phyloP scores from a whole-genome alignment of 2,888 invertebrate genomes.

The Vanessa cardui region DNA sequence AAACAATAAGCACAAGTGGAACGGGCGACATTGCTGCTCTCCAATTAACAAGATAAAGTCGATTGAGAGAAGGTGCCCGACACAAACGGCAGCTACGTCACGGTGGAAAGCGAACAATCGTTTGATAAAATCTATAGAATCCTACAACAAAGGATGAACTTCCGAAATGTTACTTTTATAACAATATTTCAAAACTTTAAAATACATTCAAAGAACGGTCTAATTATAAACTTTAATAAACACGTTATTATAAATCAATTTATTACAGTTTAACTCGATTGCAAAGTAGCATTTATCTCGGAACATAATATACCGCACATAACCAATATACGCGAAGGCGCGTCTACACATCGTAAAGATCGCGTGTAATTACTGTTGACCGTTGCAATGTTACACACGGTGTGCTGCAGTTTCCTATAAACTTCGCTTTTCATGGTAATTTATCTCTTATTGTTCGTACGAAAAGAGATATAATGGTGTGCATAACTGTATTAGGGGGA shows the following conservation, averaged over 20 bases:
- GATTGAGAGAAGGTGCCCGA: conserved; percentile 49
- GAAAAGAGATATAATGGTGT: neutral
- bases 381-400: conserved; percentile 18
- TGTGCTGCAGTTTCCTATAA: conserved; percentile 4
- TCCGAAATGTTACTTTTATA: conserved; percentile 12
- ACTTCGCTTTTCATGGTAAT: neutral
- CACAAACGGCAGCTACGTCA: conserved; percentile 49
- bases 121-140: conserved; percentile 47
- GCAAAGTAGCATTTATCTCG: conserved; percentile 15
- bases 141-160: conserved; percentile 30
- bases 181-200: conserved; percentile 11
- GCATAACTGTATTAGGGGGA: neutral
- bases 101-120: conserved; percentile 57
- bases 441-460: conserved; percentile 7
- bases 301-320: conserved; percentile 3
- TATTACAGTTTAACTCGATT: neutral
- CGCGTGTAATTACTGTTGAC: conserved; percentile 28
- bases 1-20: conserved; percentile 69
- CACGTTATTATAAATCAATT: neutral
- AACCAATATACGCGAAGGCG: conserved; percentile 16
- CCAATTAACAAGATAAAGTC: conserved; percentile 65
- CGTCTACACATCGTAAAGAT: conserved; percentile 24
- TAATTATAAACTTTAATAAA: neutral
- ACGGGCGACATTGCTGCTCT: conserved; percentile 60
- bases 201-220: neutral